Evolutionary conservation across 2,888 invertebrate genomes (phyloP).

Genomic region (Volucella inflata): DNA sequence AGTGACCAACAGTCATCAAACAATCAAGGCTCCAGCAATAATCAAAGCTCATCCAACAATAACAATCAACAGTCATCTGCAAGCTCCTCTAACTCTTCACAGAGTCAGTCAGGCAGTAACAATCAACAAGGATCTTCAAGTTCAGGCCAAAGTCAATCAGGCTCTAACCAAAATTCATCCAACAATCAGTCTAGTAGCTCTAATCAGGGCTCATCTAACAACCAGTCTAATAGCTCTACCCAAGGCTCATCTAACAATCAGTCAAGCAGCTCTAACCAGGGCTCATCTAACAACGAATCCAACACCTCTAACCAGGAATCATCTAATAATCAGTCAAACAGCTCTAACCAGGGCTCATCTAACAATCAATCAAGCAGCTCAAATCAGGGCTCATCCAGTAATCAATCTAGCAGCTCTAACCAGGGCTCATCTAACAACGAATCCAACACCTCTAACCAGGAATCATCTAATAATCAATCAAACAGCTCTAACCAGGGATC

Average conservation of each 20-base stretch:
- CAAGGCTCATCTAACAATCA: too few relatives aligned
- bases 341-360: too few relatives aligned
- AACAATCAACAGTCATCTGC: constrained; percentile 15
- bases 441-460: too few relatives aligned
- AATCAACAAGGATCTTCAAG: neutral
- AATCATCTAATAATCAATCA: too few relatives aligned
- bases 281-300: neutral
- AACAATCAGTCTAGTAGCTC: too few relatives aligned
- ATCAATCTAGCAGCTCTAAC: neutral
- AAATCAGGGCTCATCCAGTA: too few relatives aligned
- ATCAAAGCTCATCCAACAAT: constrained; percentile 1
- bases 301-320: neutral
- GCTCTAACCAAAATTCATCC: neutral
- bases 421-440: too few relatives aligned
- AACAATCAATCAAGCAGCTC: constrained; percentile 80
- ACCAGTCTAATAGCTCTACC: too few relatives aligned
- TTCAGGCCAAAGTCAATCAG: neutral
- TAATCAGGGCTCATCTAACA: too few relatives aligned
- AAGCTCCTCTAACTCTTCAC: constrained; percentile 16
- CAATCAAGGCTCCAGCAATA: neutral
- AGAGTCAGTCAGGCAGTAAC: constrained; percentile 28
- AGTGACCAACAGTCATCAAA: constrained; percentile 20
- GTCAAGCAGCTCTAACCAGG: neutral
- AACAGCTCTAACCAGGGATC: too few relatives aligned
- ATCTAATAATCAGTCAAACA: too few relatives aligned